Base-by-base conservation (phyloP, 92 coral and sea anemone species). In the Hydrozoanthus gracilis region DNA sequence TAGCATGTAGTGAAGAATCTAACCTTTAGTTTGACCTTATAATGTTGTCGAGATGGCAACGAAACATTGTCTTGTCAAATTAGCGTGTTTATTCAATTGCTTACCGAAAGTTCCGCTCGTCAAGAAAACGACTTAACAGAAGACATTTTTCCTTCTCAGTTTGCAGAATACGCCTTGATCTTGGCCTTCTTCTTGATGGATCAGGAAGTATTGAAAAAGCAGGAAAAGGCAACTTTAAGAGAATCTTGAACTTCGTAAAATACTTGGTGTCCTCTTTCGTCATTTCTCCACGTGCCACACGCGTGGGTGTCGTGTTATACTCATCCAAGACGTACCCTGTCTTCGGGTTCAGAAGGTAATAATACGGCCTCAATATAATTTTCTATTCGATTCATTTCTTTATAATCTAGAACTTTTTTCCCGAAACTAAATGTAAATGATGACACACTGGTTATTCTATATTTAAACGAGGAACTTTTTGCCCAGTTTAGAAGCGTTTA, bases 121-220 rank as follows among this genome's bases (percentile, higher is more conserved):
- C 39, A 27, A 27, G 39, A 27, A 27, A 27, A 27, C 39, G 39
- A 27, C 39, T 67, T 27, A 68, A 13, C 73, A 35, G 9, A 20
- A 15, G 12, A 68, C 46, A 17, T 16, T 54, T 82, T 89, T n/a
- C 8, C 14, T 14, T 44, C 70, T 69, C 18, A 94, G 97, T 90
- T 18, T 92, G 93, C 92, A 92, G 86, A 73, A 90, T 88, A 70
- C 93, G 92, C 55, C 87, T 94, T 68, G 94, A 92, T 54, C 93
- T 94, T 51, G 97, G 89, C 12, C 83, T 91, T 52, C 93, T 93
- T 60, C 82, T 93, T 76, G 96, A 93, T 65, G 92, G 90, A 7
- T 93, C 96, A 12, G 72, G 88, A 50, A 85, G 94, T 82, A 86
- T 93, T 7, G 85, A 80, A 17, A 67, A 49, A 60, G 74, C 85